phyloP scores from a whole-genome alignment of 2,888 invertebrate genomes.

The Bedellia somnulentella region DNA sequence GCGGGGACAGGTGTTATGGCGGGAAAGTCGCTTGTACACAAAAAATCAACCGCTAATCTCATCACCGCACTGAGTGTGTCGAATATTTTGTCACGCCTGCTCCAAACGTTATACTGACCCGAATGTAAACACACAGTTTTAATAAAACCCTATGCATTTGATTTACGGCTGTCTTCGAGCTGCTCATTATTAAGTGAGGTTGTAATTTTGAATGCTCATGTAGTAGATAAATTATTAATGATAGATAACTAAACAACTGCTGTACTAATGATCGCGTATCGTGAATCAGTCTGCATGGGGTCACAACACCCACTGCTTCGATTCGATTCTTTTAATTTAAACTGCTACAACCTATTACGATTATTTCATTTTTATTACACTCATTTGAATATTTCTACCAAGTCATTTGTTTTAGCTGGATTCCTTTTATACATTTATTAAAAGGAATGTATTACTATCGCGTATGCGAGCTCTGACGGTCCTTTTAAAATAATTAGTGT shows the following conservation, averaged over 20 bases:
- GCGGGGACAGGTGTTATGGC: too few species aligned
- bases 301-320: constrained; percentile 15
- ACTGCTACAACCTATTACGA: too few species aligned
- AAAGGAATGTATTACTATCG: too few species aligned
- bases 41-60: too few species aligned
- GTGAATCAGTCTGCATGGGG: constrained; percentile 11
- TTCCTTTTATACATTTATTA: too few species aligned
- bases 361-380: background rate
- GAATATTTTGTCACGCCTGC: background rate
- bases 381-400: constrained; percentile 1
- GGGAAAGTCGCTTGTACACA: too few species aligned
- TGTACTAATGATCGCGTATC: constrained; percentile 9
- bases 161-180: background rate
- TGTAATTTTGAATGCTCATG: too few species aligned
- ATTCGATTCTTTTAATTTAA: constrained; percentile 7
- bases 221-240: too few species aligned
- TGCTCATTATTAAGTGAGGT: too few species aligned
- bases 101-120: background rate
- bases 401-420: constrained; percentile 1
- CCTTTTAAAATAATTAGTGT: too few species aligned
- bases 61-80: background rate
- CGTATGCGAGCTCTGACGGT: too few species aligned
- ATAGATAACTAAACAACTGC: constrained; percentile 8
- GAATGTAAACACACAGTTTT: background rate
- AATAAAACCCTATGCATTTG: constrained; percentile 1